Evolutionary conservation across 1,140 invertebrate species (phyloP).

Genomic region (Neotoxoptera formosana): DNA sequence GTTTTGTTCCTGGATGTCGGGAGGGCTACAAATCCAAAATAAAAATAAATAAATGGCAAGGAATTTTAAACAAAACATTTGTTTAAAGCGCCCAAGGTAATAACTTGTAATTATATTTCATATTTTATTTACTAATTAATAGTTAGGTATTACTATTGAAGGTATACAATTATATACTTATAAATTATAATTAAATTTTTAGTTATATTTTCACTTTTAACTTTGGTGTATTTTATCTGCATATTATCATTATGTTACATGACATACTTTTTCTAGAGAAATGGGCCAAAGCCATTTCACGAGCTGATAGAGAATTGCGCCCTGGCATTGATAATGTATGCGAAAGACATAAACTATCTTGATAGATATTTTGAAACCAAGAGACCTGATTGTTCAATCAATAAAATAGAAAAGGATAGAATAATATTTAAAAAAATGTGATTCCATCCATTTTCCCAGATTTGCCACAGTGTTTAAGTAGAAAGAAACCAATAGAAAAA

Average conservation of each 20-base stretch:
- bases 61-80: neutral
- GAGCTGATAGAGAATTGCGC: neutral
- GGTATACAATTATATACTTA: no score
- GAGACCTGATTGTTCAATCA: neutral
- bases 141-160: no score
- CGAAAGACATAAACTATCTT: neutral
- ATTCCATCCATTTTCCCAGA: neutral
- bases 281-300: neutral
- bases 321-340: neutral
- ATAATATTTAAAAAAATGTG: neutral
- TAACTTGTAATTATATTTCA: neutral
- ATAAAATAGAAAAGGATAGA: neutral
- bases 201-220: no score
- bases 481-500: neutral
- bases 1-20: no score
- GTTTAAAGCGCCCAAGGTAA: neutral
- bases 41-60: neutral
- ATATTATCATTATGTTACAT: neutral
- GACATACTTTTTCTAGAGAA: neutral
- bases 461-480: neutral
- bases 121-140: no score
- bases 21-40: no score
- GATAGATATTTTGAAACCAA: neutral
- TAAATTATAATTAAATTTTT: no score
- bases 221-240: no score